Evolutionary conservation across 2,797 vertebrate species (phyloP).

Genomic region (Amazonetta brasiliensis): DNA sequence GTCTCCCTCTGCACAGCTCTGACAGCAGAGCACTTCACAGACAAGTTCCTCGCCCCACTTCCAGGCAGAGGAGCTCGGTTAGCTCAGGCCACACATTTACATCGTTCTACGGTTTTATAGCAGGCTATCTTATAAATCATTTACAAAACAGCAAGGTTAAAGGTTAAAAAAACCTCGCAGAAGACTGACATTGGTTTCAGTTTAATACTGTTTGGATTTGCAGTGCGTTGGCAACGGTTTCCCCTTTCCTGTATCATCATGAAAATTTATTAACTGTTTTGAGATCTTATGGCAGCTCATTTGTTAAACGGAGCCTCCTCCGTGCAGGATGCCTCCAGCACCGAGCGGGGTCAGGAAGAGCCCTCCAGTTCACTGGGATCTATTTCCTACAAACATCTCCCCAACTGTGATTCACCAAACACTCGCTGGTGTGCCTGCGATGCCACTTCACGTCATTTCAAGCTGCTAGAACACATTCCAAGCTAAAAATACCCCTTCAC

Average conservation of each 20-base stretch:
- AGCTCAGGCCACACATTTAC: rapidly evolving
- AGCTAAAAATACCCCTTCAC: background rate
- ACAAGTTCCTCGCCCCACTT: background rate
- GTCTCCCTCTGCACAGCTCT: background rate
- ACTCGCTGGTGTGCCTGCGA: background rate
- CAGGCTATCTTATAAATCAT: background rate
- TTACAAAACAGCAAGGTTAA: background rate
- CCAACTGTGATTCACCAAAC: background rate
- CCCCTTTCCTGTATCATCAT: background rate
- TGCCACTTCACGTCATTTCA: background rate
- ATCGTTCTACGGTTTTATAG: background rate
- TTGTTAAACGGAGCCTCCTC: background rate
- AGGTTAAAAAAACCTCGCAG: background rate
- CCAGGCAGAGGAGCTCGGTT: background rate
- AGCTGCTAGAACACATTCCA: background rate
- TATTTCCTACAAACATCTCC: background rate
- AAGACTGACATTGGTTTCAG: background rate
- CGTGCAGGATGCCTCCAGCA: background rate
- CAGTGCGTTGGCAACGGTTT: background rate
- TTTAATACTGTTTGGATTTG: background rate
- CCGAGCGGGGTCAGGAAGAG: background rate
- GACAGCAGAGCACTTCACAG: rapidly evolving
- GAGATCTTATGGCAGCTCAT: background rate
- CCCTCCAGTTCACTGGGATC: background rate
- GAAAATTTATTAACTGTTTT: background rate